These are phyloP conservation scores for Pseudococcus longispinus DNA, from an alignment of 2,888 invertebrate genomes.

Conservation along the genomic window DNA sequence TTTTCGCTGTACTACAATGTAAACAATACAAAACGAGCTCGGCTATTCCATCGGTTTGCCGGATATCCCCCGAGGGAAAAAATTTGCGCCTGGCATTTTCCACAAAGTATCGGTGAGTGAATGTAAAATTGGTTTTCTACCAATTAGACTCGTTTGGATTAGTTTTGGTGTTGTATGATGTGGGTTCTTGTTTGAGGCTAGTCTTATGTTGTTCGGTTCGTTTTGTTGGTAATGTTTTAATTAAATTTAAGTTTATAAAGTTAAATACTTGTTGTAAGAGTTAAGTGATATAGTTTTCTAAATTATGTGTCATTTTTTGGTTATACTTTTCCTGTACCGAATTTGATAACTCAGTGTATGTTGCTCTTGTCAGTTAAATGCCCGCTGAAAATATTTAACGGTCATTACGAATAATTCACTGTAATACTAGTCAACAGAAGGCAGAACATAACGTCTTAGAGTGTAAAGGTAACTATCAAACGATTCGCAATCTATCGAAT, in stretches of 20 bases:
- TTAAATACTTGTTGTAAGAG: background rate
- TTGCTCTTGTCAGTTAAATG: background rate
- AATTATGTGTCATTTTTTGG: slow-evolving; percentile 19
- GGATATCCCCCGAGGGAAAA: background rate
- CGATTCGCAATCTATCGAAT: background rate
- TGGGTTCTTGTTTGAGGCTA: slow-evolving; percentile 42
- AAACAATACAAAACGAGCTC: background rate
- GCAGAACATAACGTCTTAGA: background rate
- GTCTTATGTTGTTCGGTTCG: slow-evolving; percentile 36
- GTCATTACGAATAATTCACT: background rate
- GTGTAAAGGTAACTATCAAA: background rate
- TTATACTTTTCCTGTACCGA: background rate
- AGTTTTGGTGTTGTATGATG: slow-evolving; percentile 28
- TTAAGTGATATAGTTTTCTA: background rate
- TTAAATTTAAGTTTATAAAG: slow-evolving; percentile 2
- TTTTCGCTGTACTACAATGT: background rate
- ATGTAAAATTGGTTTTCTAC: background rate
- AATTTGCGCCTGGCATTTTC: slow-evolving; percentile 20
- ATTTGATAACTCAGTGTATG: background rate
- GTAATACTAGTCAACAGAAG: background rate
- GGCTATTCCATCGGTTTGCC: background rate
- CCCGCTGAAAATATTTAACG: slow-evolving; percentile 3
- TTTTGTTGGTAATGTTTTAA: slow-evolving; percentile 29
- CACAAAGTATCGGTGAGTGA: background rate
- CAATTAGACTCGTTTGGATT: slow-evolving; percentile 34